A percentile compares a stretch with the other conserved stretches of the same genome.
Conservation (phyloP, 1,140 invertebrate genomes). For the Trachymyrmex septentrionalis region DNA sequence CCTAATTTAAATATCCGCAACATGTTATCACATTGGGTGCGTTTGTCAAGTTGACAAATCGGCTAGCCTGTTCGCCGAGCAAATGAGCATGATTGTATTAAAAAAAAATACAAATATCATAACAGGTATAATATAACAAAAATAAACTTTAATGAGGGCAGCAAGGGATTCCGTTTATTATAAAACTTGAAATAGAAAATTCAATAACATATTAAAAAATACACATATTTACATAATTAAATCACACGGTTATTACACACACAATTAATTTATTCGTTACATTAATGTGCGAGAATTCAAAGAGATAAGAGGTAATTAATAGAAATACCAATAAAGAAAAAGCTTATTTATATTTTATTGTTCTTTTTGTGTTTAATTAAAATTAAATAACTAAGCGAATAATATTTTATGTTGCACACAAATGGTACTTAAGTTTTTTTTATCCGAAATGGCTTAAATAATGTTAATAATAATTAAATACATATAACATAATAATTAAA, state of each 20-base stretch:
- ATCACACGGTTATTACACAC: not conserved
- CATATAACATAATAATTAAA: not conserved
- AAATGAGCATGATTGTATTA: too few species aligned
- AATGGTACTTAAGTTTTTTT: not conserved
- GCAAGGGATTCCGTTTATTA: constrained; percentile 38
- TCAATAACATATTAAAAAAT: constrained; percentile 4
- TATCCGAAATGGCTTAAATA: not conserved
- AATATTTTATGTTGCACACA: not conserved
- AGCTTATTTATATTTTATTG: not conserved
- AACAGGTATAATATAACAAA: not conserved
- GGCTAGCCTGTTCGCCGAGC: too few species aligned
- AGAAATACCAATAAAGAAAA: not conserved
- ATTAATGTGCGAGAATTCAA: constrained; percentile 16
- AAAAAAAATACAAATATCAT: not conserved
- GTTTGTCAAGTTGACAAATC: too few species aligned
- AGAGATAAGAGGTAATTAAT: not conserved
- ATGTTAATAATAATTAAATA: not conserved
- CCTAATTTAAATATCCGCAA: too few species aligned
- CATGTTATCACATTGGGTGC: too few species aligned
- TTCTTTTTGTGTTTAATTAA: not conserved
- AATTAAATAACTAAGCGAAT: constrained; percentile 10
- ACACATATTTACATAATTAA: constrained; percentile 36
- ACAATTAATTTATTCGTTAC: constrained; percentile 13
- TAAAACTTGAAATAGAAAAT: constrained; percentile 38
- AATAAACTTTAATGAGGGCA: constrained; percentile 36